A percentile compares a stretch with the other conserved stretches of the same genome.
These are phyloP conservation scores for Simalia tracyae DNA, from an alignment of 2,797 vertebrate genomes.

Conservation along the genomic window DNA sequence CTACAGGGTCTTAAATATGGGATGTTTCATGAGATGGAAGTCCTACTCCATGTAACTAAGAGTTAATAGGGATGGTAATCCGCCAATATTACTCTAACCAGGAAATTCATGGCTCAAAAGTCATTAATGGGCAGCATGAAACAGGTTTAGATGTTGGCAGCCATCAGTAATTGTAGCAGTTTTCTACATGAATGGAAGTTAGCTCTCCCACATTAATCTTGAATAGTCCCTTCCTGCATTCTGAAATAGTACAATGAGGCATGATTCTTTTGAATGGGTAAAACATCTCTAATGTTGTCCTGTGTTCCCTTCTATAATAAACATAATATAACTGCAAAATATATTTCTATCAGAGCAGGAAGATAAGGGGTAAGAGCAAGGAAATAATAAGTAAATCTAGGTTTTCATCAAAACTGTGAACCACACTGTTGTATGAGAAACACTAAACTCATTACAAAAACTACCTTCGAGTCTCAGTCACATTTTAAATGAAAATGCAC, in stretches of 20 bases:
- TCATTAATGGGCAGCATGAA: not conserved
- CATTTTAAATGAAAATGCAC: slow-evolving; percentile 25
- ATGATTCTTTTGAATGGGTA: not conserved
- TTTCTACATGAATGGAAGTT: not conserved
- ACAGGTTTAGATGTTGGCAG: not conserved
- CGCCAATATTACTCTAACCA: not conserved
- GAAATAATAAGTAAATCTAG: not conserved
- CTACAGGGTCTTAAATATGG: not conserved
- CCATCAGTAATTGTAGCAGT: not conserved
- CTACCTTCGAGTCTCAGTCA: not conserved
- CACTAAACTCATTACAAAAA: not conserved
- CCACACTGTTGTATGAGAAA: not conserved
- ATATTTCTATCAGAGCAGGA: not conserved
- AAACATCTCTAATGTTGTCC: not conserved
- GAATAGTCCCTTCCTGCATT: not conserved
- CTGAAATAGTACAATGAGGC: not conserved
- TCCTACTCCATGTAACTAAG: not conserved
- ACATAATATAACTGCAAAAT: not conserved
- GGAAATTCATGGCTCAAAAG: not conserved
- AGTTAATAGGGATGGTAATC: not conserved
- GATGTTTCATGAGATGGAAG: not conserved
- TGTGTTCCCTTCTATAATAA: not conserved
- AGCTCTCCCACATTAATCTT: not conserved
- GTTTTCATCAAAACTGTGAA: not conserved
- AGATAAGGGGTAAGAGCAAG: not conserved